Evolutionary conservation across 2,888 invertebrate genomes (phyloP).

Genomic region (Agrotis segetum): DNA sequence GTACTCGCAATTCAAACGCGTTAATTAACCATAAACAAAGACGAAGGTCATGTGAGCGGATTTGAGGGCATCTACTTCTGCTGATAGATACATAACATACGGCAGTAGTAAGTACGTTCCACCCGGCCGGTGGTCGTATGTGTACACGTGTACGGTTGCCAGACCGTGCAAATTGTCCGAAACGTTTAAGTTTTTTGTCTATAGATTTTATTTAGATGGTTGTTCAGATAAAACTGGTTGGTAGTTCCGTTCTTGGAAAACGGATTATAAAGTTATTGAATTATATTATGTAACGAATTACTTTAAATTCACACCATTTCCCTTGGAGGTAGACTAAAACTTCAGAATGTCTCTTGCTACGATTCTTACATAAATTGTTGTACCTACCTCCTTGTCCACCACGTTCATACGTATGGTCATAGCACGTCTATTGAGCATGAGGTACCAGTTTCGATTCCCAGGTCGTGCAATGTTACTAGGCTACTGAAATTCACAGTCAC

Average conservation of each 20-base stretch:
- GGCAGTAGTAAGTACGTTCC: conserved; percentile 54
- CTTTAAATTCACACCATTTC: too few species aligned
- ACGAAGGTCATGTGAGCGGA: conserved; percentile 54
- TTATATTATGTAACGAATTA: too few species aligned
- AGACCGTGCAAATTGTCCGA: conserved; percentile 64
- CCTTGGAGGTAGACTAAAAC: too few species aligned
- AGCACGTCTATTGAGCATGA: too few species aligned
- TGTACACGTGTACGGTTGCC: conserved; percentile 30
- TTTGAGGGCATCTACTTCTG: conserved; percentile 41
- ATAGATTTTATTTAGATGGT: conserved; percentile 47
- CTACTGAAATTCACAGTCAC: too few species aligned
- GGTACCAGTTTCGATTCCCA: too few species aligned
- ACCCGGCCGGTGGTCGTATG: conserved; percentile 48
- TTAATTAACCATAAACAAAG: conserved; percentile 33
- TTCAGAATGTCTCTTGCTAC: too few species aligned
- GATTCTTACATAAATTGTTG: too few species aligned
- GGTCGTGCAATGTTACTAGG: too few species aligned
- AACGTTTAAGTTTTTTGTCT: conserved; percentile 43
- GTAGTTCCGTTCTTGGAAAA: conserved; percentile 21
- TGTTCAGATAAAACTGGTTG: conserved; percentile 26
- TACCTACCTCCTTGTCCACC: too few species aligned
- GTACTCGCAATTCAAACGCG: conserved; percentile 9
- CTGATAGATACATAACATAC: conserved; percentile 33
- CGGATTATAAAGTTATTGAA: background rate
- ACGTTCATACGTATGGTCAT: too few species aligned